Evolutionary conservation across 2,888 invertebrate species (phyloP).

Genomic region (Aricia artaxerxes): DNA sequence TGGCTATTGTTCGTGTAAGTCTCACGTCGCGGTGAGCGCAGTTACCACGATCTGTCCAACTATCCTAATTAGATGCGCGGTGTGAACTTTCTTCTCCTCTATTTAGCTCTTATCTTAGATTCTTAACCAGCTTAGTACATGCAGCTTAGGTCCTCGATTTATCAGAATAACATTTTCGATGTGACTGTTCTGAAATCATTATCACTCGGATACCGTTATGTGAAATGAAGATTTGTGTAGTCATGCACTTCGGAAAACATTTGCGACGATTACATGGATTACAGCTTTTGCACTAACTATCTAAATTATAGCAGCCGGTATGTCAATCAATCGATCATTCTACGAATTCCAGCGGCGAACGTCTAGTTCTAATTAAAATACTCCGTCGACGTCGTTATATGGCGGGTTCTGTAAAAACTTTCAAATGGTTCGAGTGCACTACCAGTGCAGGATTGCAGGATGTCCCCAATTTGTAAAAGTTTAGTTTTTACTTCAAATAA

Average conservation of each 20-base stretch:
- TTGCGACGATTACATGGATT: background rate
- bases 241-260: background rate
- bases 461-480: background rate
- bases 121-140: background rate
- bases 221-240: background rate
- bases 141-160: background rate
- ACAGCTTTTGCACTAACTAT: background rate
- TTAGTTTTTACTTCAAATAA: conserved; percentile 18
- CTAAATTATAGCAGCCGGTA: background rate
- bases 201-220: background rate
- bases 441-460: background rate
- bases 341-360: background rate
- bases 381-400: background rate
- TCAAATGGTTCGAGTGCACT: background rate
- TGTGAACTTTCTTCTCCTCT: conserved; percentile 15
- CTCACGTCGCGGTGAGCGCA: background rate
- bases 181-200: background rate
- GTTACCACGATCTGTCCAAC: conserved; percentile 33
- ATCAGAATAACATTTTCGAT: background rate
- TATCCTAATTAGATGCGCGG: conserved; percentile 23
- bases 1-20: conserved; percentile 19
- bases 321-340: background rate
- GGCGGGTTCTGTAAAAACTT: background rate
- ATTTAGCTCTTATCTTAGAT: conserved; percentile 21
- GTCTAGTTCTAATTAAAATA: conserved; percentile 15